These are phyloP conservation scores for Neofelis nebulosa DNA, from an alignment of 2,113 vertebrate species.

Conservation along the genomic window DNA sequence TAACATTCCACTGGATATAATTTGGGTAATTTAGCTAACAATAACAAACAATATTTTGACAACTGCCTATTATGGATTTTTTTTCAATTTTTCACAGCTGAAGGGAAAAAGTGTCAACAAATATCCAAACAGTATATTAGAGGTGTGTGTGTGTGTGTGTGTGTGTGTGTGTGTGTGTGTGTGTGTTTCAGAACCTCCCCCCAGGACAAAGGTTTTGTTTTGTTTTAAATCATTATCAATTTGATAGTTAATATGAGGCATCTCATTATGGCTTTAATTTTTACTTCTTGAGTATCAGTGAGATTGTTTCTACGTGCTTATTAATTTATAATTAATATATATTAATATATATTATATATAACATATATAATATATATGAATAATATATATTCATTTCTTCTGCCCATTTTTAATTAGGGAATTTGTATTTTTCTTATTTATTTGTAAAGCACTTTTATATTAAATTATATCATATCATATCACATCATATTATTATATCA, in stretches of 20 bases:
- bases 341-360: too few species aligned
- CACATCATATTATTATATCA: neutral
- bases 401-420: slow-evolving; percentile 3
- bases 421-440: neutral
- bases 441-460: neutral
- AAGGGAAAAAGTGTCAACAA: neutral
- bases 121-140: neutral
- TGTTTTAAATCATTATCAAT: neutral
- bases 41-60: neutral
- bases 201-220: neutral
- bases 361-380: too few species aligned
- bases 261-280: neutral
- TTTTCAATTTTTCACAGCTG: neutral
- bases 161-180: too few species aligned
- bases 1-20: neutral
- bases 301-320: neutral
- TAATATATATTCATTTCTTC: neutral
- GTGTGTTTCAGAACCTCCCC: neutral
- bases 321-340: too few species aligned
- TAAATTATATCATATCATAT: neutral
- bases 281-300: neutral
- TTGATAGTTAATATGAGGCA: neutral
- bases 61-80: neutral
- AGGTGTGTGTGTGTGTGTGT: neutral
- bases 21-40: neutral